Evolutionary conservation across 1,140 invertebrate species (phyloP).

Genomic region (Spodoptera frugiperda): DNA sequence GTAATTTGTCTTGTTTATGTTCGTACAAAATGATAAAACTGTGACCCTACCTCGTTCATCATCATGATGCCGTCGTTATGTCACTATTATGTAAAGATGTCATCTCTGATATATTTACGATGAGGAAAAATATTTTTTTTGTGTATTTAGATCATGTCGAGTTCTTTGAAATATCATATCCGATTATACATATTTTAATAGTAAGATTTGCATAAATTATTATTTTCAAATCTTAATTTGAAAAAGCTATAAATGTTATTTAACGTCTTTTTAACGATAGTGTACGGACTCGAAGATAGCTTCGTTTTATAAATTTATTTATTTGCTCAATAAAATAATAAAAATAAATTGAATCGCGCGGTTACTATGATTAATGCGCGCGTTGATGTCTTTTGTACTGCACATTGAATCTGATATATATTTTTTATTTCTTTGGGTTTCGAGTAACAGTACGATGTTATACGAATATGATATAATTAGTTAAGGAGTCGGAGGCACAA

Average conservation of each 20-base stretch:
- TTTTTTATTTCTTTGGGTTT: background rate
- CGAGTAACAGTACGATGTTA: slow-evolving; percentile 9
- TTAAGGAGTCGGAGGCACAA: slow-evolving; percentile 46
- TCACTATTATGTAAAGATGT: slow-evolving; percentile 5
- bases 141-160: no score
- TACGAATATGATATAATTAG: slow-evolving; percentile 42
- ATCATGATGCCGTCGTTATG: background rate
- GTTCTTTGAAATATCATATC: no score
- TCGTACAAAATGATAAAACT: background rate
- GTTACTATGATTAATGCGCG: background rate
- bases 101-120: background rate
- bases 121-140: background rate
- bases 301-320: no score
- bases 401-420: background rate
- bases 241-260: no score
- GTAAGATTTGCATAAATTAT: no score
- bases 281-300: no score
- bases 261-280: no score
- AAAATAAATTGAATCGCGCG: no score
- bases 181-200: no score
- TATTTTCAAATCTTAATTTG: no score
- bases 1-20: slow-evolving; percentile 33
- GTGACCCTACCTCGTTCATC: background rate
- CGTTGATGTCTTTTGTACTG: slow-evolving; percentile 55
- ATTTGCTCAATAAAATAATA: no score